phyloP scores from a whole-genome alignment of 2,113 vertebrate genomes.

The Coturnix japonica region DNA sequence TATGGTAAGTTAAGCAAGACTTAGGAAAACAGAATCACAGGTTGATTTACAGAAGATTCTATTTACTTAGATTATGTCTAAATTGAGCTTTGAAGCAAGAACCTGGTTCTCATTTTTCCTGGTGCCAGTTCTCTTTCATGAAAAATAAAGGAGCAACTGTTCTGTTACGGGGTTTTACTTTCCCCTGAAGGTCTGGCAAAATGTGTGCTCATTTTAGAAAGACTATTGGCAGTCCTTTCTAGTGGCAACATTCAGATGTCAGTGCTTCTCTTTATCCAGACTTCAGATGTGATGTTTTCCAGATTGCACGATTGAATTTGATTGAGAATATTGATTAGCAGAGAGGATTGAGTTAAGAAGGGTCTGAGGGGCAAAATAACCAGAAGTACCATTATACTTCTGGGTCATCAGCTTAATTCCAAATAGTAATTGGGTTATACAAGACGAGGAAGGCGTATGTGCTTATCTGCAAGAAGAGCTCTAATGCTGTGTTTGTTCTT shows the following conservation, averaged over 20 bases:
- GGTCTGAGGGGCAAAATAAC: background rate
- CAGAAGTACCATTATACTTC: background rate
- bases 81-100: background rate
- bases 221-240: background rate
- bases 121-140: background rate
- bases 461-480: background rate
- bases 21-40: background rate
- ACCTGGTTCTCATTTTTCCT: background rate
- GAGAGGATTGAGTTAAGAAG: background rate
- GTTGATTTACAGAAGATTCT: background rate
- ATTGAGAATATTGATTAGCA: background rate
- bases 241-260: background rate
- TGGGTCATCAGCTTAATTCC: background rate
- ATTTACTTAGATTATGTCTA: background rate
- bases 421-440: background rate
- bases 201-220: background rate
- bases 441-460: background rate
- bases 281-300: background rate
- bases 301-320: background rate
- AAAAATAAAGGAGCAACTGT: background rate
- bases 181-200: background rate
- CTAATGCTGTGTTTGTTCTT: background rate
- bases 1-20: conserved; percentile 83
- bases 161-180: background rate
- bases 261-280: background rate